Percentiles rank a stretch among this genome's conserved stretches.
phyloP scores from a whole-genome alignment of 2,888 invertebrate species.

The Pachymerium ferrugineum region DNA sequence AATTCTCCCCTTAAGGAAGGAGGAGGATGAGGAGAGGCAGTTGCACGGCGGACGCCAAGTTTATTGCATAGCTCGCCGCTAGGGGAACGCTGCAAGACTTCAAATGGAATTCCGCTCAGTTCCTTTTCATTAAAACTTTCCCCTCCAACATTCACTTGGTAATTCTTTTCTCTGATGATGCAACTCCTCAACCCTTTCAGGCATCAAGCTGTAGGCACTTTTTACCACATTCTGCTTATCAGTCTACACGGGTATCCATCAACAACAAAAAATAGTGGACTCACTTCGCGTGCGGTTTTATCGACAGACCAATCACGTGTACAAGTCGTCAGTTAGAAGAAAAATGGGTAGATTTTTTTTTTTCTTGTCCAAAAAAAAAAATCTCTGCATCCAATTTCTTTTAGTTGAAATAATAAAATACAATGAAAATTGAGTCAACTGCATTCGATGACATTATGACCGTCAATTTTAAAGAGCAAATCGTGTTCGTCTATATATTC shows the following conservation, averaged over 20 bases:
- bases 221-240: conserved; percentile 9
- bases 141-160: not conserved
- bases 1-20: conserved; percentile 24
- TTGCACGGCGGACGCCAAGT: conserved; percentile 8
- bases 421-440: not conserved
- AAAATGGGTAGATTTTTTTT: no score
- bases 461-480: not conserved
- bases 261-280: not conserved
- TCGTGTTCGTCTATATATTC: conserved; percentile 3
- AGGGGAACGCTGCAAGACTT: not conserved
- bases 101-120: not conserved
- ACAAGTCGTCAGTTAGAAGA: no score
- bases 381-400: not conserved
- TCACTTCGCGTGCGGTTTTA: not conserved
- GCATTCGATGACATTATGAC: not conserved
- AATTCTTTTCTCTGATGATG: not conserved
- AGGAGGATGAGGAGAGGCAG: conserved; percentile 11
- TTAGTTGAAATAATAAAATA: not conserved
- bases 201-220: not conserved
- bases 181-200: not conserved
- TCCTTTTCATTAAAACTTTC: conserved; percentile 1
- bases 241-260: not conserved
- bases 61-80: conserved; percentile 12
- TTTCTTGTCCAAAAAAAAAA: no score
- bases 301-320: conserved; percentile 19